Evolutionary conservation across 2,113 vertebrate species (phyloP), one percentile per base, ranked within the genome.

Genomic region (Struthio camelus): DNA sequence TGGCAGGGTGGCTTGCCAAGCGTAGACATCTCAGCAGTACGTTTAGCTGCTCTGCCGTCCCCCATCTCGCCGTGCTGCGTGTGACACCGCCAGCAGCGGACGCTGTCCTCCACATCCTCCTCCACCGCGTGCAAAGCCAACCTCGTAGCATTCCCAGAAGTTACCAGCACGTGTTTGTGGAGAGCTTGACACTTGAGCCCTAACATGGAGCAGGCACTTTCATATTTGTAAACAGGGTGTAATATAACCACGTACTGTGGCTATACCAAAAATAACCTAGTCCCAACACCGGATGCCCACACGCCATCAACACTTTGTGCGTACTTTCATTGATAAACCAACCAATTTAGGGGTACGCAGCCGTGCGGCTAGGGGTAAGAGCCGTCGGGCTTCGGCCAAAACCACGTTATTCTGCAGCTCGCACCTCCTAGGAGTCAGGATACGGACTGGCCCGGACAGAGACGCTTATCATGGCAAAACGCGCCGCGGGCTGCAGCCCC

Each of bases 1-100:
- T 14, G 17, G 27, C 8, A 13, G 11, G 0, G 1, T 1, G 2
- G 56, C 19, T 59, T 3, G 36, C 13, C 1, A 0, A 51, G 30
- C 8, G 13, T 44, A 5, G 25, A 61, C 78, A 17, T 36, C 14
- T 32, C 40, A 28, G 8, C 11, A 19, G 1, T 24, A 12, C 0
- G 0, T 28, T 88, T 42, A 0, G 0, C 50, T 65, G 17, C 36
- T 25, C 12, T 15, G 25, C 34, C 65, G 27, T 32, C 6, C 14
- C 36, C 34, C 30, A 16, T 8, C 34, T 28, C 38, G 3, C 38
- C 11, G 18, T 7, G 19, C 54, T 15, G 10, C 12, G 12, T 6
- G 59, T 17, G 36, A 8, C 34, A 11, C 13, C 1, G 1, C 28
- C 14, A 62, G 20, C 17, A 56, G 20, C 15, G 30, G 44, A 56